Evolutionary conservation across 2,888 invertebrate species (phyloP), one percentile per base, ranked within the genome.

Genomic region (Digitonthophagus gazella): DNA sequence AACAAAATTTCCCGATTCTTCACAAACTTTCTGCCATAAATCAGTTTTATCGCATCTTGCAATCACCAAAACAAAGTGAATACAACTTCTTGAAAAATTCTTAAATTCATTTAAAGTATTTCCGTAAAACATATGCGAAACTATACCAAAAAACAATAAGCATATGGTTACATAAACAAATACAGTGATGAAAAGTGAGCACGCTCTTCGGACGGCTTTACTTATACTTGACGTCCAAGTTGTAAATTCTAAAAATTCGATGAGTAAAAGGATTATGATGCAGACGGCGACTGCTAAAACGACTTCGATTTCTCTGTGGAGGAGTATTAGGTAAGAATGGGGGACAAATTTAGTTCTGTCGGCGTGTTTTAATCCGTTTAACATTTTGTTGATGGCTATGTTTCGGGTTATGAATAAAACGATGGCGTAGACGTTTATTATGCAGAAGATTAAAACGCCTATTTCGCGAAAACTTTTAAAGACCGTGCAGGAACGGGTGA

Each of bases 341-440:
- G 20, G 18, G 15, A 61, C n/a, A 61, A 16, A 61, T 61, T 19
- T n/a, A 14, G 16, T 61, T n/a, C 61, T 18, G 6, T 61, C 61
- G n/a, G 18, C 20, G 61, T 61, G 61, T 18, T 61, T 61, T 19
- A 61, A n/a, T 3, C 18, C 19, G 2, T 5, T 18, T 8, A 61
- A 18, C 61, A 61, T 61, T 6, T 3, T 1, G 18, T 61, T 20
- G 3, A 61, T 18, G 6, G 61, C 61, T 8, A 1, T 18, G n/a
- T 19, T 18, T n/a, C 20, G 6, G n/a, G 16, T 16, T 5, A 61
- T 61, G n/a, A 61, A 61, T n/a, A 61, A 18, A 19, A 61, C 20
- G 18, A 61, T 61, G 6, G 16, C n/a, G 4, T 5, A 16, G 2
- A 61, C 18, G 20, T 18, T 61, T 6, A 61, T 6, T 16, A 61